phyloP scores from a whole-genome alignment of 2,888 invertebrate species.

The Drosophila buzzatii region DNA sequence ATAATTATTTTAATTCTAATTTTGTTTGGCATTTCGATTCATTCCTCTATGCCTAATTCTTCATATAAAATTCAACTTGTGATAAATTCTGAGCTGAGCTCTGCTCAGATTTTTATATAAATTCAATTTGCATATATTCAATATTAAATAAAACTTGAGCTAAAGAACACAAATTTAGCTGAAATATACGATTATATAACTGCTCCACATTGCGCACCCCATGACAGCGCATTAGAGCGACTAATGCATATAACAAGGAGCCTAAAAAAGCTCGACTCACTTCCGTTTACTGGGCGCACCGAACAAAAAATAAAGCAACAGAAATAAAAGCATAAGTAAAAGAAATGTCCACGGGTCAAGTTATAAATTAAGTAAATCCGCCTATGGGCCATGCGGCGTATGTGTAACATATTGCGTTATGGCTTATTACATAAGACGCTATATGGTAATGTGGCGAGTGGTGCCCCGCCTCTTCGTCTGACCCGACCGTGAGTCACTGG shows the following conservation, averaged over 20 bases:
- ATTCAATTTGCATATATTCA: slow-evolving; percentile 1
- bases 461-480: not conserved
- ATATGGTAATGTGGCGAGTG: slow-evolving; percentile 23
- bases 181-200: slow-evolving; percentile 3
- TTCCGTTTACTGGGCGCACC: slow-evolving; percentile 57
- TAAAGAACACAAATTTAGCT: not conserved
- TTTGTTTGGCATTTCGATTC: too few relatives aligned
- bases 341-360: slow-evolving; percentile 45
- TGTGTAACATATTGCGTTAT: slow-evolving; percentile 78
- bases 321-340: slow-evolving; percentile 16
- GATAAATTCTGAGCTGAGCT: too few relatives aligned
- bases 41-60: too few relatives aligned
- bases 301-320: slow-evolving; percentile 4
- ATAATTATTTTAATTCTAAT: too few relatives aligned
- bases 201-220: slow-evolving; percentile 12
- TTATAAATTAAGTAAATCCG: slow-evolving; percentile 71
- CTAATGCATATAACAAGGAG: slow-evolving; percentile 37
- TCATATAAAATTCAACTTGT: not conserved
- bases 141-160: not conserved
- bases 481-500: slow-evolving; percentile 36
- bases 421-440: slow-evolving; percentile 66
- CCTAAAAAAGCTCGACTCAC: slow-evolving; percentile 66
- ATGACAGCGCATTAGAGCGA: slow-evolving; percentile 53
- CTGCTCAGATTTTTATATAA: not conserved
- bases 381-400: slow-evolving; percentile 59